Percentiles rank a stretch among this genome's conserved stretches.
phyloP scores from a whole-genome alignment of 2,113 vertebrate genomes.

The Cochlearius cochlearius region DNA sequence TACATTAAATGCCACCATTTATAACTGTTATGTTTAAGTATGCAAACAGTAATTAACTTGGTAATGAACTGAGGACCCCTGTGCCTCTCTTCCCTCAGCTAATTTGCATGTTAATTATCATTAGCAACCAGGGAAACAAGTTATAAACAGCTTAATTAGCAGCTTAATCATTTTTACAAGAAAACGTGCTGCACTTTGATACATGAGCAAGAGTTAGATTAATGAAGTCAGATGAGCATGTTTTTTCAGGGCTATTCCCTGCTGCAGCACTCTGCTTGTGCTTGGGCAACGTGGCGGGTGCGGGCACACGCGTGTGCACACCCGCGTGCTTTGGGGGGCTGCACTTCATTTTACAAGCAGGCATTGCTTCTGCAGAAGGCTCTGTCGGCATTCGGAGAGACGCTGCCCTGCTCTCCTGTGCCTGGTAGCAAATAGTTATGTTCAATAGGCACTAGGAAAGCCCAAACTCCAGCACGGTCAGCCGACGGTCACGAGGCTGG shows the following conservation, averaged over 20 bases:
- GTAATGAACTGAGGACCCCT: conserved; percentile 84
- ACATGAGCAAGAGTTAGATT: conserved; percentile 66
- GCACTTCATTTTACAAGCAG: background rate
- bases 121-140: conserved; percentile 82
- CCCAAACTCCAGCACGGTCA: background rate
- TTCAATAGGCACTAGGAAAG: background rate
- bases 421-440: background rate
- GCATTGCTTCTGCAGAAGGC: background rate
- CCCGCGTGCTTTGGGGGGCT: background rate
- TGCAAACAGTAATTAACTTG: conserved; percentile 93
- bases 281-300: background rate
- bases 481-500: background rate
- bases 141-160: conserved; percentile 87
- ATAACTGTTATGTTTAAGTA: conserved; percentile 83
- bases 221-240: conserved; percentile 59
- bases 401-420: background rate
- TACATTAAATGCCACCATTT: conserved; percentile 83
- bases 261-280: background rate
- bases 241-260: background rate
- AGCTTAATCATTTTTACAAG: conserved; percentile 86
- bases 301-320: background rate
- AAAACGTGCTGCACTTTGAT: conserved; percentile 72
- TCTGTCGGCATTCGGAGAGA: background rate
- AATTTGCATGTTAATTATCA: conserved; percentile 99
- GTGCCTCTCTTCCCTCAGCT: conserved; percentile 83